These are phyloP conservation scores for Cheilosia variabilis DNA, from an alignment of 2,888 invertebrate genomes.

Conservation along the genomic window DNA sequence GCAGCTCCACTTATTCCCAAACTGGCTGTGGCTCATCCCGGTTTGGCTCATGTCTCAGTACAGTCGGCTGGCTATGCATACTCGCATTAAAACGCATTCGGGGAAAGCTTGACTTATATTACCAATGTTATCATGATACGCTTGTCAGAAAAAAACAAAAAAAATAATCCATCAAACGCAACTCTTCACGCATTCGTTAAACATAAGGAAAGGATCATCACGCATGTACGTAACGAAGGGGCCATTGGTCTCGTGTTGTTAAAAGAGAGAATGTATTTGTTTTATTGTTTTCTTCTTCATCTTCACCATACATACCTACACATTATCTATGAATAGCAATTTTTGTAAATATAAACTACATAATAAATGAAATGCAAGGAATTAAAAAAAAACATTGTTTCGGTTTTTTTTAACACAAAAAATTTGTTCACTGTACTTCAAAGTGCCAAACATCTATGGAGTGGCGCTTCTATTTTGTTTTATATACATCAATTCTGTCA, in stretches of 20 bases:
- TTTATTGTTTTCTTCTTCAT: constrained; percentile 24
- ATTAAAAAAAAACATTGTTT: constrained; percentile 32
- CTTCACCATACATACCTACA: constrained; percentile 35
- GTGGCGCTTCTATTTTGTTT: too few relatives aligned
- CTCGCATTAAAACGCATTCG: constrained; percentile 65
- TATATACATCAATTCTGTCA: too few relatives aligned
- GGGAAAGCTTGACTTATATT: constrained; percentile 16
- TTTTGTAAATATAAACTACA: constrained; percentile 64
- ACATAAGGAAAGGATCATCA: neutral
- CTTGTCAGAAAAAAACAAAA: constrained; percentile 43
- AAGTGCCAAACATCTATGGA: too few relatives aligned
- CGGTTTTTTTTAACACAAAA: too few relatives aligned
- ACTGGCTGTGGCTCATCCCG: constrained; percentile 74
- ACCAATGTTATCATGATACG: constrained; percentile 62
- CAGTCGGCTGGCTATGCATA: constrained; percentile 72
- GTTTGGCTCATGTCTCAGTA: constrained; percentile 76
- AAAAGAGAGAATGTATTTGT: constrained; percentile 16
- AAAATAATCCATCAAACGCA: constrained; percentile 26
- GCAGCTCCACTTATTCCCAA: constrained; percentile 60
- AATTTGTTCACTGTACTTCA: too few relatives aligned
- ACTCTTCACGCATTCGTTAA: constrained; percentile 32
- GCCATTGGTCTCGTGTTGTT: constrained; percentile 19
- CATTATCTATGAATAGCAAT: constrained; percentile 48
- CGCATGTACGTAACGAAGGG: constrained; percentile 17
- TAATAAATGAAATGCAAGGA: constrained; percentile 66